Percentiles rank a stretch among this genome's conserved stretches.
phyloP scores from a whole-genome alignment of 2,113 vertebrate species.

The Solea senegalensis region DNA sequence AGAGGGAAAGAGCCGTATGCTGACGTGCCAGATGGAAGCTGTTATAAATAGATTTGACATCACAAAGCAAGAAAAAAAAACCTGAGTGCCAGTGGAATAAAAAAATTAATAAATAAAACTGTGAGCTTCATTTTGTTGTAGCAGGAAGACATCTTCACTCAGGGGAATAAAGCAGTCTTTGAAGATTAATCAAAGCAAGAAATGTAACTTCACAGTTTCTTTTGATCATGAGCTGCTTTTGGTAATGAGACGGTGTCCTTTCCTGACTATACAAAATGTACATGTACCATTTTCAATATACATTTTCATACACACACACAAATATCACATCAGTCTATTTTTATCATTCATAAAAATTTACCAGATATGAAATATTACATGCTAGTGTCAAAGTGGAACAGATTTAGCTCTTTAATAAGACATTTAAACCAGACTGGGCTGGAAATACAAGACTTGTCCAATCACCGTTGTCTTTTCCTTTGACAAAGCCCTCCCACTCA shows the following conservation, averaged over 20 bases:
- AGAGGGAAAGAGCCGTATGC: neutral
- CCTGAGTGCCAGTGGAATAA: slow-evolving; percentile 17
- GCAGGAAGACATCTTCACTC: slow-evolving; percentile 52
- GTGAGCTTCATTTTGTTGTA: slow-evolving; percentile 50
- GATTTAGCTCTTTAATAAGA: slow-evolving; percentile 35
- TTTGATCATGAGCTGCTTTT: slow-evolving; percentile 38
- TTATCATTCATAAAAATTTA: slow-evolving; percentile 6
- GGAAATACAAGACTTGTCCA: slow-evolving; percentile 46
- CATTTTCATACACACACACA: neutral
- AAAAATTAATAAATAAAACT: slow-evolving; percentile 38
- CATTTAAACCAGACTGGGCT: slow-evolving; percentile 34
- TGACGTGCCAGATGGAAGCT: no score
- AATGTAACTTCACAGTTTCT: slow-evolving; percentile 17
- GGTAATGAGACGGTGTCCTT: slow-evolving; percentile 8
- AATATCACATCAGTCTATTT: neutral
- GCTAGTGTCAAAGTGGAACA: neutral
- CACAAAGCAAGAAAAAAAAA: slow-evolving; percentile 45
- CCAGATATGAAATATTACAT: neutral
- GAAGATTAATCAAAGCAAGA: slow-evolving; percentile 57
- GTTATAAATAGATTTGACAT: slow-evolving; percentile 70
- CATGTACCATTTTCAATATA: neutral
- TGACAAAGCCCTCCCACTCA: slow-evolving; percentile 98
- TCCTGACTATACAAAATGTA: neutral
- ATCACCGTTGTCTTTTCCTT: slow-evolving; percentile 98
- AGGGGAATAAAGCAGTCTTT: slow-evolving; percentile 54